Conservation (phyloP, 2,888 invertebrate genomes). For the Pollenia labialis region DNA sequence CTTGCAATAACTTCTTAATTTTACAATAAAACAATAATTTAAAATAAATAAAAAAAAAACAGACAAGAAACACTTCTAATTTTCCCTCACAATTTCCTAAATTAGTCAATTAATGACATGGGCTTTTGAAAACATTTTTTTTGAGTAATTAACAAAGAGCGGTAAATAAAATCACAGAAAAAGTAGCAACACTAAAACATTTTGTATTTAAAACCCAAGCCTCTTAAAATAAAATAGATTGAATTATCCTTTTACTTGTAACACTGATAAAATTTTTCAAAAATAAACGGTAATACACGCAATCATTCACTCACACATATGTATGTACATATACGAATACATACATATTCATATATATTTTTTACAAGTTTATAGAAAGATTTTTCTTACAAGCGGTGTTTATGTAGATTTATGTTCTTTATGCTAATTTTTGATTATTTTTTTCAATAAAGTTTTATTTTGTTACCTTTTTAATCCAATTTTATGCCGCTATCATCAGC, state of each 20-base stretch:
- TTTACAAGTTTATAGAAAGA: constrained; percentile 5
- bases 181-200: constrained; percentile 61
- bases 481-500: constrained; percentile 82
- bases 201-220: constrained; percentile 49
- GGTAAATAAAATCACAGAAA: constrained; percentile 67
- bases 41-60: neutral
- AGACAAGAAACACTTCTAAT: constrained; percentile 47
- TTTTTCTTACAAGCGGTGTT: constrained; percentile 32
- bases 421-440: constrained; percentile 33
- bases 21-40: constrained; percentile 44
- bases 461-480: constrained; percentile 77
- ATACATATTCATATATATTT: constrained; percentile 22
- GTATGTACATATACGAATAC: neutral
- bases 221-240: constrained; percentile 44
- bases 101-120: constrained; percentile 51
- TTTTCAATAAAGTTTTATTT: constrained; percentile 38
- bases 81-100: constrained; percentile 59
- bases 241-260: constrained; percentile 24
- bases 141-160: constrained; percentile 50
- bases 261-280: constrained; percentile 57
- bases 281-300: constrained; percentile 57
- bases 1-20: constrained; percentile 47
- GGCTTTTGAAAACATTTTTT: constrained; percentile 52
- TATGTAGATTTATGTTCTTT: constrained; percentile 33
- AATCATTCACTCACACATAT: constrained; percentile 29